Percentiles rank a stretch among this genome's conserved stretches.
phyloP scores from a whole-genome alignment of 2,888 invertebrate species.

The Scotopteryx bipunctaria region DNA sequence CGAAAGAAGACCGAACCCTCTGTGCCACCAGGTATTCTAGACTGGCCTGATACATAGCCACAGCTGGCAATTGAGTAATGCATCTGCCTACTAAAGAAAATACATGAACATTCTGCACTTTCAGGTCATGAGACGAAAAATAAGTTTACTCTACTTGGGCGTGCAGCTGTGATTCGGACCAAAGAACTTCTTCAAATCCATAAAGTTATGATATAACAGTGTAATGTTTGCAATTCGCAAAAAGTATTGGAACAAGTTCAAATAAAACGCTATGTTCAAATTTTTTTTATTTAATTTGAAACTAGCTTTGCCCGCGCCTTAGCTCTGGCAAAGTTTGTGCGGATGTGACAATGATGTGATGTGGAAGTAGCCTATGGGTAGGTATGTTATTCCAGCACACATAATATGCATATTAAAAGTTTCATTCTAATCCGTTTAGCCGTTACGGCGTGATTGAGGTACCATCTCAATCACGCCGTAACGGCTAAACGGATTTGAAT shows the following conservation, averaged over 20 bases:
- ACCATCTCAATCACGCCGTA: too few species aligned
- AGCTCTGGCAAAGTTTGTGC: too few species aligned
- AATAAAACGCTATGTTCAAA: background rate
- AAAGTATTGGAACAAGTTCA: background rate
- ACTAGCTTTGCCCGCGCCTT: too few species aligned
- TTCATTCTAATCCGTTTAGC: too few species aligned
- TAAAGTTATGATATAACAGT: conserved; percentile 17
- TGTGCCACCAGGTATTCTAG: conserved; percentile 36
- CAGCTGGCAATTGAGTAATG: background rate
- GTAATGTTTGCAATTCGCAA: background rate
- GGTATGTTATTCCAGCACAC: too few species aligned
- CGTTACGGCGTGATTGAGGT: too few species aligned
- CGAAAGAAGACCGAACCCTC: conserved; percentile 36
- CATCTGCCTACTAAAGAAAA: background rate
- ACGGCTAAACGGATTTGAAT: too few species aligned
- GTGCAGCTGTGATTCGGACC: conserved; percentile 12
- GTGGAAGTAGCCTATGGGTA: too few species aligned
- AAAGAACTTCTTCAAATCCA: conserved; percentile 11
- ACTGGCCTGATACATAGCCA: conserved; percentile 21
- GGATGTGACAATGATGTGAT: too few species aligned
- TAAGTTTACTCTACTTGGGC: conserved; percentile 8
- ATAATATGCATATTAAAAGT: too few species aligned
- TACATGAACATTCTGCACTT: conserved; percentile 16
- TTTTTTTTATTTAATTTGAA: too few species aligned
- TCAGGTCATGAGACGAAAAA: conserved; percentile 17